A percentile compares a stretch with the other conserved stretches of the same genome.
Evolutionary conservation across 2,113 vertebrate species (phyloP).

Genomic region (Hypomesus transpacificus): DNA sequence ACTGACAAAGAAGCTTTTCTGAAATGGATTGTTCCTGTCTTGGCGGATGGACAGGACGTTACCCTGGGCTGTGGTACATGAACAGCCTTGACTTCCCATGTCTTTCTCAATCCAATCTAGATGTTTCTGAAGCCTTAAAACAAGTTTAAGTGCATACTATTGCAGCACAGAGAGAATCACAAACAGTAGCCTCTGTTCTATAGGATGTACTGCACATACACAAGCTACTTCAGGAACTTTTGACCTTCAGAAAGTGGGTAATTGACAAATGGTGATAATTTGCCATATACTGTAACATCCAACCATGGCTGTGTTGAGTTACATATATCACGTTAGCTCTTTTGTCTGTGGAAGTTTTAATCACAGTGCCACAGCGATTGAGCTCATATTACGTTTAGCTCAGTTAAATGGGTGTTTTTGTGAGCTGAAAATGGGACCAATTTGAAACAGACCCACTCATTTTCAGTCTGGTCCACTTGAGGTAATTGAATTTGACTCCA

Average conservation of each 20-base stretch:
- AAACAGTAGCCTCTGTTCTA: constrained; percentile 26
- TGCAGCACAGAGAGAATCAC: constrained; percentile 27
- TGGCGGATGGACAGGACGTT: constrained; percentile 29
- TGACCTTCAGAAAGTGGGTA: constrained; percentile 24
- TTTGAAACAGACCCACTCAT: constrained; percentile 57
- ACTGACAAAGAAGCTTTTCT: constrained; percentile 19
- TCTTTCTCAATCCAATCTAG: constrained; percentile 22
- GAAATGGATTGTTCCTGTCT: background rate
- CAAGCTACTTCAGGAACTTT: constrained; percentile 22
- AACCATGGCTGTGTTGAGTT: constrained; percentile 37
- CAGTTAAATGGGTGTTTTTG: constrained; percentile 55
- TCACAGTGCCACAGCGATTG: constrained; percentile 29
- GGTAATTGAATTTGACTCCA: constrained; percentile 68
- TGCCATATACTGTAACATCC: constrained; percentile 37
- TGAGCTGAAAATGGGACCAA: constrained; percentile 52
- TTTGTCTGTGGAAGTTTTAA: constrained; percentile 48
- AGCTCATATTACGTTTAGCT: constrained; percentile 48
- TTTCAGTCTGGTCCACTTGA: constrained; percentile 55
- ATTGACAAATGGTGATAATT: constrained; percentile 49
- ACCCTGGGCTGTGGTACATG: constrained; percentile 19
- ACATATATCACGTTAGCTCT: constrained; percentile 38
- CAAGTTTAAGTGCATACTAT: constrained; percentile 5
- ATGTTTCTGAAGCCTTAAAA: constrained; percentile 21
- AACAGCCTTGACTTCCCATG: constrained; percentile 29
- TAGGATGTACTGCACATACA: background rate